Evolutionary conservation across 2,888 invertebrate species (phyloP), one percentile per base, ranked within the genome.

Genomic region (Nomada lathburiana): DNA sequence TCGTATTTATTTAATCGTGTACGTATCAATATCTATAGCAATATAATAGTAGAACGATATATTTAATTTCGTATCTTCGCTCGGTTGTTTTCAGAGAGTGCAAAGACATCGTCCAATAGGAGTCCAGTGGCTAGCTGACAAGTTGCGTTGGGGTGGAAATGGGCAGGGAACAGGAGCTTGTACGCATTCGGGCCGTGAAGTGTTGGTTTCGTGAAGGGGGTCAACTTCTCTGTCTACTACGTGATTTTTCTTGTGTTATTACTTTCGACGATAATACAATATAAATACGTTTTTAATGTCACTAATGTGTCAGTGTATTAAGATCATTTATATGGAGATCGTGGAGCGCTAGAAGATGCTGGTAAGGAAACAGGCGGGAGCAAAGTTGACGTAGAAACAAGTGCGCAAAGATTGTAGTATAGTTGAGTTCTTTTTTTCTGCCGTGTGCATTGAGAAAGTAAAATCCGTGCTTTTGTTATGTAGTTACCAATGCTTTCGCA

Each of bases 321-420:
- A 74, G 63, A 85, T 89, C 71, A 78, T 87, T 86, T 89, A 81
- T 87, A 91, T 91, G 92, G 88, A 86, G 90, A 84, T 88, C 73
- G 85, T 86, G 75, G 85, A 92, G 83, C 89, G 87, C 83, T 92
- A 90, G 86, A 92, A 91, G 89, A 92, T 92, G 92, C 87, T 92
- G 92, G 92, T 92, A 89, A 92, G 92, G 80, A 87, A 89, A 90
- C 90, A 88, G 86, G 88, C 89, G 89, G 87, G 89, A 91, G 88
- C 86, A 83, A 83, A 76, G 72, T 77, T 83, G 82, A 85, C 80
- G 76, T 82, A 82, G 85, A 70, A 85, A 75, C 82, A 84, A 84
- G 84, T 85, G 85, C 82, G 78, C 77, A 84, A 82, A 85, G 84
- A 82, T 82, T 81, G 74, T 84, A 36, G 26, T 57, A 70, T 84